Percentiles rank a stretch among this genome's conserved stretches.
phyloP scores from a whole-genome alignment of 2,888 invertebrate genomes.

The Oasisia sp. region DNA sequence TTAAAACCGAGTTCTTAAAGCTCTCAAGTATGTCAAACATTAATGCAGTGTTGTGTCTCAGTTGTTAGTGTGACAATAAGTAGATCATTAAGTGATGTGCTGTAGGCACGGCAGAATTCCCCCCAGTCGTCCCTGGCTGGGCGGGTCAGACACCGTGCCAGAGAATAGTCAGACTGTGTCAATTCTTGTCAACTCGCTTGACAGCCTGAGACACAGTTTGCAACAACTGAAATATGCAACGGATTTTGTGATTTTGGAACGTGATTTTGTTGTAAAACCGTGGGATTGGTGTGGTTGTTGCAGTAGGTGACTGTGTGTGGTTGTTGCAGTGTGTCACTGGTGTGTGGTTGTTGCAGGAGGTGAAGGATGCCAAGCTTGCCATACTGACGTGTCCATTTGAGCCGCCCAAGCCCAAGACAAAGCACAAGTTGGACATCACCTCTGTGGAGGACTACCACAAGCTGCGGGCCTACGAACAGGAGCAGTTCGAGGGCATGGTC shows the following conservation, averaged over 20 bases:
- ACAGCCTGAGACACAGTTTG: constrained; percentile 36
- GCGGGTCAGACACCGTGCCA: constrained; percentile 44
- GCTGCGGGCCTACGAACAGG: constrained; percentile 90
- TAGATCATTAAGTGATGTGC: background rate
- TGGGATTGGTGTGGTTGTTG: too few relatives aligned
- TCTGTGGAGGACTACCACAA: constrained; percentile 95
- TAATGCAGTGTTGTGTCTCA: too few relatives aligned
- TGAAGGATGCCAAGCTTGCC: constrained; percentile 90
- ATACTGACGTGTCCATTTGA: constrained; percentile 99
- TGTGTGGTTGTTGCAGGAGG: constrained; percentile 64
- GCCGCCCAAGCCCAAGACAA: constrained; percentile 99
- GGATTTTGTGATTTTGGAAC: too few relatives aligned
- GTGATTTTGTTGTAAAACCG: too few relatives aligned
- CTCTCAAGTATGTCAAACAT: too few relatives aligned
- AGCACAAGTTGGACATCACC: constrained; percentile 98
- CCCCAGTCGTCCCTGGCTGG: constrained; percentile 30
- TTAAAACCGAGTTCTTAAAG: too few relatives aligned
- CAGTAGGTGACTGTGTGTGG: too few relatives aligned
- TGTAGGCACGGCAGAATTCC: constrained; percentile 40
- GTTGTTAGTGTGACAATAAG: too few relatives aligned
- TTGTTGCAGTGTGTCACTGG: background rate
- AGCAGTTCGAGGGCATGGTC: constrained; percentile 96
- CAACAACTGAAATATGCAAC: background rate
- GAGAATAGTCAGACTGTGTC: constrained; percentile 31
- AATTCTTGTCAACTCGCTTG: constrained; percentile 28